phyloP scores from a whole-genome alignment of 2,888 invertebrate species.

The Orthosia gothica region DNA sequence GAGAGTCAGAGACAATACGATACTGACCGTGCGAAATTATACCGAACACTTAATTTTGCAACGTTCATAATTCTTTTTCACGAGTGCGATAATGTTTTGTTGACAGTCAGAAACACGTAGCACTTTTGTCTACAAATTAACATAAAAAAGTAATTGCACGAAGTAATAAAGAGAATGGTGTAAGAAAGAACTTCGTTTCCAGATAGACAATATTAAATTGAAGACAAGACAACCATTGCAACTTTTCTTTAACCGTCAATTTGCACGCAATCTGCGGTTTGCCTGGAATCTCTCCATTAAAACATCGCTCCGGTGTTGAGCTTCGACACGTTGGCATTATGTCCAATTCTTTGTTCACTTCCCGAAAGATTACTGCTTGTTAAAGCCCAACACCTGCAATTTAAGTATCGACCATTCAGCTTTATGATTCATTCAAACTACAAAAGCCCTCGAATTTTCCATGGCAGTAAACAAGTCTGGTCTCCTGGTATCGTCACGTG shows the following conservation, averaged over 20 bases:
- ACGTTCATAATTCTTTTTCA: not conserved
- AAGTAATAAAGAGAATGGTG: not conserved
- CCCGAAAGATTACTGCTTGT: not conserved
- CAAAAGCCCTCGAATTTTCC: conserved; percentile 13
- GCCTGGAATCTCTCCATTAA: not conserved
- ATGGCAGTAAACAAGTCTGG: conserved; percentile 25
- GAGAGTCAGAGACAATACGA: conserved; percentile 20
- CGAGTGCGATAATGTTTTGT: not conserved
- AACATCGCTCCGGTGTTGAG: not conserved
- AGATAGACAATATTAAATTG: not conserved
- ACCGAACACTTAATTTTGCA: conserved; percentile 4
- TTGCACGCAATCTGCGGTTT: conserved; percentile 30
- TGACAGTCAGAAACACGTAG: not conserved
- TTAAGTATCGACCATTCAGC: not conserved
- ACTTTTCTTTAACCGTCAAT: not conserved
- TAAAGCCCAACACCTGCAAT: not conserved
- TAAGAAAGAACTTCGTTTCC: conserved; percentile 6
- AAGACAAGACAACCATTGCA: not conserved
- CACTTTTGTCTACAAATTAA: not conserved
- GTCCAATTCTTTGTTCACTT: not conserved
- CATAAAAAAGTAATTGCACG: conserved; percentile 2
- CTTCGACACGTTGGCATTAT: not conserved
- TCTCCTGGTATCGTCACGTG: not conserved
- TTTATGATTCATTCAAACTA: conserved; percentile 5
- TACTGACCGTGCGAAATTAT: conserved; percentile 18